phyloP scores from a whole-genome alignment of 2,113 vertebrate species.

The Heteronetta atricapilla region DNA sequence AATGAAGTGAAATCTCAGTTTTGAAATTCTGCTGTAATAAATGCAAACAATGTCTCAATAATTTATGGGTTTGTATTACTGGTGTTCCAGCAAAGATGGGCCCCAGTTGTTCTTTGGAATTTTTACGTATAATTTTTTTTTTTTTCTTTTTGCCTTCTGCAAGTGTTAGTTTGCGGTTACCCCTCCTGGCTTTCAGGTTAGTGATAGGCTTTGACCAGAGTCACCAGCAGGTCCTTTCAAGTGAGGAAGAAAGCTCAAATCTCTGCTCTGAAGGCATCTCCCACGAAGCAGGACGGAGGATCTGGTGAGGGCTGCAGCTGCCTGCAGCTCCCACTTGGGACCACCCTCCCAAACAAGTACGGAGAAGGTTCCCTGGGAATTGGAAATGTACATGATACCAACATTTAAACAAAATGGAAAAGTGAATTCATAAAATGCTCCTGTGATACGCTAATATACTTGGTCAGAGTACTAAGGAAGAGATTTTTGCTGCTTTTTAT shows the following conservation, averaged over 20 bases:
- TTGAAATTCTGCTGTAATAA: not conserved
- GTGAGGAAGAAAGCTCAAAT: not conserved
- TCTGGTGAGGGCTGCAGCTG: not conserved
- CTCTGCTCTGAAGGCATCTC: not conserved
- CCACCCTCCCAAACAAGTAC: not conserved
- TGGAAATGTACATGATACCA: not conserved
- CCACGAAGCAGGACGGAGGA: fast-evolving
- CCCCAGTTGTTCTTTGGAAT: not conserved
- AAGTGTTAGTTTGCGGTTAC: fast-evolving
- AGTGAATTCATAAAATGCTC: not conserved
- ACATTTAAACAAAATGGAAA: not conserved
- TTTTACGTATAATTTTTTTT: not conserved
- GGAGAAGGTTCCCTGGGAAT: not conserved
- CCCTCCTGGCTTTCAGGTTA: not conserved
- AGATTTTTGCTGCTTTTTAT: not conserved
- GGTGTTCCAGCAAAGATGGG: not conserved
- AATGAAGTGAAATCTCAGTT: not conserved
- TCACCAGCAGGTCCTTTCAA: not conserved
- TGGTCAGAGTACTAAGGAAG: not conserved
- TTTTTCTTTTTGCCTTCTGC: not conserved
- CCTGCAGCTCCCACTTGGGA: not conserved
- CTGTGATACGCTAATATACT: not conserved
- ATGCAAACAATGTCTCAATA: not conserved
- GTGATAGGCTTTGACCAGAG: not conserved
- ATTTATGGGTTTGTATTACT: not conserved